These are phyloP conservation scores for Paragorgia papillata DNA, from an alignment of 92 coral and sea anemone genomes.

Conservation along the genomic window DNA sequence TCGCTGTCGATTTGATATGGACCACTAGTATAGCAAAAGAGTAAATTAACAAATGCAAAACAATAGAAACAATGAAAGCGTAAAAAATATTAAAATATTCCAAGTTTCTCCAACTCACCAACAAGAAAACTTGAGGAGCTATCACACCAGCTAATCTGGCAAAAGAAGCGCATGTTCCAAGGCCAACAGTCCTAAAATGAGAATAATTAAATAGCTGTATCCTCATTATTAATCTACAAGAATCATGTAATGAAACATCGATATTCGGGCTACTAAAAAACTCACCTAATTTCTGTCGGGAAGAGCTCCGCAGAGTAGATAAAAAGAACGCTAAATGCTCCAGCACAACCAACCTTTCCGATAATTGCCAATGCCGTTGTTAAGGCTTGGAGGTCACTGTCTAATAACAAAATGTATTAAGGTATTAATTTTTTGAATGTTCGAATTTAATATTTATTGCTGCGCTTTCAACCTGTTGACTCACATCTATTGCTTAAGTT, in stretches of 20 bases:
- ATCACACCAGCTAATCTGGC: conserved; percentile 34
- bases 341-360: conserved; percentile 38
- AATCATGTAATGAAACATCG: too few relatives aligned
- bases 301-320: conserved; percentile 34
- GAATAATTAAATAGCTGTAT: not conserved
- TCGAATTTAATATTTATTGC: too few relatives aligned
- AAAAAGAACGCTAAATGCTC: conserved; percentile 34
- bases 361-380: conserved; percentile 40
- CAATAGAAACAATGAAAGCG: too few relatives aligned
- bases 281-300: conserved; percentile 32
- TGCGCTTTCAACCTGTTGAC: too few relatives aligned
- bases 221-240: too few relatives aligned
- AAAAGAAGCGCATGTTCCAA: conserved; percentile 26
- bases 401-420: not conserved
- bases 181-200: conserved; percentile 27
- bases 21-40: too few relatives aligned
- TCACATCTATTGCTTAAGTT: too few relatives aligned
- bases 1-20: too few relatives aligned
- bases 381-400: not conserved
- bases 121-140: conserved; percentile 27
- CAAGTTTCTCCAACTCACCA: not conserved
- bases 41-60: too few relatives aligned
- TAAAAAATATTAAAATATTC: not conserved
- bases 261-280: not conserved
- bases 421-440: too few relatives aligned